Evolutionary conservation across 1,140 invertebrate genomes (phyloP), one percentile per base, ranked within the genome.

Genomic region (Nixonia krombeini): DNA sequence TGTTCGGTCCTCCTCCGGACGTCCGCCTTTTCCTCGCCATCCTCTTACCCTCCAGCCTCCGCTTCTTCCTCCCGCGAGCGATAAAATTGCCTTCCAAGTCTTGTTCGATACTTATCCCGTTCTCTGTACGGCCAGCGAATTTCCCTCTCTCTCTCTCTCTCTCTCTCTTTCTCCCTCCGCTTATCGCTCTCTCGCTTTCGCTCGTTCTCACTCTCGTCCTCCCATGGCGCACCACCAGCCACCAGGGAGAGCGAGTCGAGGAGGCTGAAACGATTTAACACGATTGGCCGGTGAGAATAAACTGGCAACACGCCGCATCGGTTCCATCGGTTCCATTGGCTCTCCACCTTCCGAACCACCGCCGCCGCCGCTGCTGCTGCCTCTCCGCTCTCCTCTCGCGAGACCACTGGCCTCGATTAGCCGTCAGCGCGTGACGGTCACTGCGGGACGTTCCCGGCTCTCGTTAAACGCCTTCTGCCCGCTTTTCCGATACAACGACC

Each of bases 281-380:
- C 80, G 81, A 85, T 85, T 83, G 83, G 83, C 81, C 80, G 76
- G 57, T 78, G 75, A 72, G 81, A 80, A 83, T 83, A 83, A 80
- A 83, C 76, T 81, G 75, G 79, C 77, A 76, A 77, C 79, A 76
- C 75, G 75, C 79, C 53, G 77, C 78, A 82, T 82, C 82, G 81
- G 81, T 78, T 80, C 79, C 75, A 84, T 84, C 75, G 80, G 73
- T 76, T 81, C 78, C 76, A 83, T 84, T 84, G 82, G 81, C 80
- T 73, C 64, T 72, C 52, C 35, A 55, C 51, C 47, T 57, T 53
- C 58, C 58, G 38, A 58, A 61, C 66, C 42, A 59, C 53, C 57
- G 62, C 65, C 61, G n/a, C n/a, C n/a, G n/a, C n/a, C n/a, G n/a
- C n/a, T n/a, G n/a, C n/a, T n/a, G n/a, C n/a, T n/a, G n/a, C n/a